phyloP scores from a whole-genome alignment of 2,113 vertebrate genomes.

The Phyllostomus hastatus region DNA sequence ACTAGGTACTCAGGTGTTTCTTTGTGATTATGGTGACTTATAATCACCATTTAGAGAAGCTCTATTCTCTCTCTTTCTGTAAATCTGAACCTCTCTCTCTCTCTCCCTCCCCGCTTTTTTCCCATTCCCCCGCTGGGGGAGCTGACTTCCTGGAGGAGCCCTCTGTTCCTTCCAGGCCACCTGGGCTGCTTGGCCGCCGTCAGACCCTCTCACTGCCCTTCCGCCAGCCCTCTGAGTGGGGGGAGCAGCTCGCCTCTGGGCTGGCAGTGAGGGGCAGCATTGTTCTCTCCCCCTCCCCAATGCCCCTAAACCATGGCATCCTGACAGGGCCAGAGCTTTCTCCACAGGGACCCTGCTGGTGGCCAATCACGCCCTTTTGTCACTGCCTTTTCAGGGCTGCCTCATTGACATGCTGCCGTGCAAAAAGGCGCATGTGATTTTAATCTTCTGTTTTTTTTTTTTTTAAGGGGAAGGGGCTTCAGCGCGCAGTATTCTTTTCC shows the following conservation, averaged over 20 bases:
- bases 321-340: neutral
- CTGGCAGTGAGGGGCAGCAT: neutral
- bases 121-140: neutral
- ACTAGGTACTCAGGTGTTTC: constrained; percentile 19
- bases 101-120: rapidly evolving
- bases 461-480: neutral
- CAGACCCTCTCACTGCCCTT: neutral
- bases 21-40: constrained; percentile 28
- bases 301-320: neutral
- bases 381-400: neutral
- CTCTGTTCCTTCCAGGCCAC: neutral
- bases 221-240: neutral
- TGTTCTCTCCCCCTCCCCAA: too few relatives aligned
- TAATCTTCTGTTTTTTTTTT: neutral
- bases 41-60: neutral
- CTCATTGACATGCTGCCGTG: neutral
- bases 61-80: neutral
- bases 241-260: neutral
- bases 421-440: neutral
- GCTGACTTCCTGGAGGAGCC: neutral
- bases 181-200: neutral
- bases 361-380: neutral
- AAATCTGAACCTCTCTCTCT: neutral
- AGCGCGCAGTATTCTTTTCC: neutral
- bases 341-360: neutral